Conservation (phyloP, 1,140 invertebrate genomes). For the Drosophila tristis region DNA sequence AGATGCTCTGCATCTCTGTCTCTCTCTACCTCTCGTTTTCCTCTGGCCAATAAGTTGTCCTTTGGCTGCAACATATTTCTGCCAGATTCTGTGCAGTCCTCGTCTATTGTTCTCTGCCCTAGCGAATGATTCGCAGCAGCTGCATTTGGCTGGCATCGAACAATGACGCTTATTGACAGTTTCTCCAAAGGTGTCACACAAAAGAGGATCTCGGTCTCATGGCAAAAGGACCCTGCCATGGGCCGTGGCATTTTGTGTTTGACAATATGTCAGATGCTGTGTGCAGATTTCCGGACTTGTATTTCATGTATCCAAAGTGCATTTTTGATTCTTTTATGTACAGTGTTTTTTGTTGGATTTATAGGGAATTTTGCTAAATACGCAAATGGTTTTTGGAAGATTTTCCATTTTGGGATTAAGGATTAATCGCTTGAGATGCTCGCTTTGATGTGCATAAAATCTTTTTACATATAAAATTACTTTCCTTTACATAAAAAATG, state of each 20-base stretch:
- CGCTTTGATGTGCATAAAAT: neutral
- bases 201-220: slow-evolving; percentile 42
- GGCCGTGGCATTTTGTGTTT: slow-evolving; percentile 18
- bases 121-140: slow-evolving; percentile 50
- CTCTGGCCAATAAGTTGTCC: slow-evolving; percentile 65
- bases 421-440: too few relatives aligned
- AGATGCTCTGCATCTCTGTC: slow-evolving; percentile 48
- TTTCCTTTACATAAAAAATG: neutral
- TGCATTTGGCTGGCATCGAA: slow-evolving; percentile 39
- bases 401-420: neutral
- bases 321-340: slow-evolving; percentile 29
- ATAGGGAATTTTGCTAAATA: slow-evolving; percentile 10
- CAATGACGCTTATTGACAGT: slow-evolving; percentile 75
- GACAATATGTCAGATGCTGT: slow-evolving; percentile 39
- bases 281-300: slow-evolving; percentile 52
- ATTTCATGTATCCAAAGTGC: slow-evolving; percentile 5
- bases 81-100: slow-evolving; percentile 25
- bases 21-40: slow-evolving; percentile 23
- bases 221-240: neutral
- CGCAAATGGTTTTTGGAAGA: slow-evolving; percentile 16
- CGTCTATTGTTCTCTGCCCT: slow-evolving; percentile 45
- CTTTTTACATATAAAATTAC: neutral
- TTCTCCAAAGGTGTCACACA: slow-evolving; percentile 68
- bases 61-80: slow-evolving; percentile 47
- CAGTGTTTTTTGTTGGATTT: neutral